Conservation (phyloP, 2,888 invertebrate genomes). For the Ganaspis brasiliensis region DNA sequence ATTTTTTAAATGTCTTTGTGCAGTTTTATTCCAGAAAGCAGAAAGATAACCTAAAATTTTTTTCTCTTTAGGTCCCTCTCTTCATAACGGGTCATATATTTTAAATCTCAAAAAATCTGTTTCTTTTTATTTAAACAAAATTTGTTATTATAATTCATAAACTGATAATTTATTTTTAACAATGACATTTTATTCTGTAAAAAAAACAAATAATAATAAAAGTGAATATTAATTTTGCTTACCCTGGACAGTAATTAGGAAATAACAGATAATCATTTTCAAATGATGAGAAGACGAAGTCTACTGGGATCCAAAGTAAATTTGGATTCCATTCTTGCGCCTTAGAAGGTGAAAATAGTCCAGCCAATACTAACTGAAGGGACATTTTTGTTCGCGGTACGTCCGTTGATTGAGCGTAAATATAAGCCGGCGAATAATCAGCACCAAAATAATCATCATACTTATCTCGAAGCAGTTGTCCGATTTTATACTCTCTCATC, state of each 20-base stretch:
- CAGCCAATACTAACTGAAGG: slow-evolving; percentile 82
- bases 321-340: slow-evolving; percentile 78
- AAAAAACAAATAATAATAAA: too few relatives aligned
- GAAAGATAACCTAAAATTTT: too few relatives aligned
- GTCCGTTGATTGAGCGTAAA: slow-evolving; percentile 80
- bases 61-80: too few relatives aligned
- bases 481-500: slow-evolving; percentile 75
- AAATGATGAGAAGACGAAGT: slow-evolving; percentile 81
- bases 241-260: slow-evolving; percentile 72
- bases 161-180: too few relatives aligned
- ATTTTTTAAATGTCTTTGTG: too few relatives aligned
- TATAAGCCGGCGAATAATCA: slow-evolving; percentile 72
- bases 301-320: slow-evolving; percentile 82
- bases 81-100: too few relatives aligned
- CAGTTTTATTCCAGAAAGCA: too few relatives aligned
- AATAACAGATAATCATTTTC: slow-evolving; percentile 75
- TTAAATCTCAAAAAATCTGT: too few relatives aligned
- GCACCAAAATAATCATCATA: slow-evolving; percentile 73
- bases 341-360: slow-evolving; percentile 81
- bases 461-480: slow-evolving; percentile 73
- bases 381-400: slow-evolving; percentile 83
- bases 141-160: too few relatives aligned
- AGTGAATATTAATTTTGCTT: slow-evolving; percentile 52
- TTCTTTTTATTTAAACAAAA: too few relatives aligned
- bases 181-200: too few relatives aligned